Evolutionary conservation across 2,113 vertebrate species (phyloP), one percentile per base, ranked within the genome.

Genomic region (Manacus vitellinus): DNA sequence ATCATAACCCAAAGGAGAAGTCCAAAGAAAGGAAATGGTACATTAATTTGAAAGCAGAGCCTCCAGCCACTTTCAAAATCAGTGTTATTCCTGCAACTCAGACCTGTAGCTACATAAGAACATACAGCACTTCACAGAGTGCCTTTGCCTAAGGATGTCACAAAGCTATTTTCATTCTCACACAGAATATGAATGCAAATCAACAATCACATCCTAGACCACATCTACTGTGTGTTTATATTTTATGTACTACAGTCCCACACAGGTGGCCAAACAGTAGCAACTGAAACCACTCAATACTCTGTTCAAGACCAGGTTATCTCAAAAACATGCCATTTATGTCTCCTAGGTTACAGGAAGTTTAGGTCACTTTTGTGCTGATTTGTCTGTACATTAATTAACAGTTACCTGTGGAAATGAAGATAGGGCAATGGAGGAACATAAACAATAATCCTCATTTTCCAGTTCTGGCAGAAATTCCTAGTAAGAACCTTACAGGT

Each of bases 121-220:
- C 39, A 52, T 2, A 30, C 0, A 67, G 14, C 0, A 1, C 56
- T 59, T 74, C 27, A n/a, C 1, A 7, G 4, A 27, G 27, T 19
- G 31, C 27, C 25, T 85, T 3, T 44, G 21, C 41, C 65, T 49
- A 39, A 85, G 49, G 44, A 55, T 1, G 3, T 35, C 58, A 89
- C 62, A 85, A 56, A 88, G 61, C 31, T 51, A 10, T 46, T 46
- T 37, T 44, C 56, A 44, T 52, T 85, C 58, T 90, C 59, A 19
- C 8, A 25, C n/a, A 54, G 9, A 23, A 19, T 12, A 54, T 58
- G 70, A 79, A 68, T 12, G 43, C 58, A 79, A 65, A 79, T 27
- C 52, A 82, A 47, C 14, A 74, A n/a, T 23, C n/a, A 44, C 12
- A 31, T 4, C 41, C 22, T 8, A 49, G 74, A 54, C 13, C 31